Conservation (phyloP, 1,140 invertebrate genomes). For the Parasteatoda tepidariorum region DNA sequence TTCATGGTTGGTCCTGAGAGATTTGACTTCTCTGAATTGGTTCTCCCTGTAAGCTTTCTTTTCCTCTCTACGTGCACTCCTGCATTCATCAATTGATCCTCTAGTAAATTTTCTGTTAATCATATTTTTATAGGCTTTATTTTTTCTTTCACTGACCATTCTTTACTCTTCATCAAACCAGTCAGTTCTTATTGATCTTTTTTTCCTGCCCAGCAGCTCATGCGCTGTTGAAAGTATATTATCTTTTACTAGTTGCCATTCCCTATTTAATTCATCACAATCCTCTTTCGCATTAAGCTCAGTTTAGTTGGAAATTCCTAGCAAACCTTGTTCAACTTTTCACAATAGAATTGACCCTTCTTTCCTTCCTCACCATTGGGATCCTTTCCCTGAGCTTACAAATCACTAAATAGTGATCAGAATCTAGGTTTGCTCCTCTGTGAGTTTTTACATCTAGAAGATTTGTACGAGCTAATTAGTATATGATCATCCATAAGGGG, state of each 20-base stretch:
- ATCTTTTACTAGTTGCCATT: not conserved
- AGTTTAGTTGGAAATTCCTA: not conserved
- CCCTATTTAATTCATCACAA: not conserved
- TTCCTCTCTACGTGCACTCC: not conserved
- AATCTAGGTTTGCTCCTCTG: not conserved
- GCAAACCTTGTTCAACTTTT: not conserved
- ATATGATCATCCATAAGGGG: no score
- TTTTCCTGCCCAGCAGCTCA: not conserved
- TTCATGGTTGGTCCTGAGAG: not conserved
- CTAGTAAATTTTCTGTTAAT: not conserved
- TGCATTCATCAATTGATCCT: not conserved
- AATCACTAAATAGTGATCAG: slow-evolving; percentile 2
- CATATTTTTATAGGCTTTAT: slow-evolving; percentile 12
- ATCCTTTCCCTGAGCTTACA: not conserved
- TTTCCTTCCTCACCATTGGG: not conserved
- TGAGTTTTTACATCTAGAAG: slow-evolving; percentile 8
- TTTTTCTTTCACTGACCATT: not conserved
- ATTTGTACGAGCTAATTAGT: not conserved
- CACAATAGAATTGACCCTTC: not conserved
- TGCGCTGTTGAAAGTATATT: not conserved
- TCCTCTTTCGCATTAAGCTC: not conserved
- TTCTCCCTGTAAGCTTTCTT: not conserved
- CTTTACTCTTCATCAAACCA: not conserved
- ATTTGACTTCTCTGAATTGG: not conserved
- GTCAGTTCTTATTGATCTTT: not conserved